These are phyloP conservation scores for Emydocephalus ijimae DNA, from an alignment of 2,113 vertebrate species.

Conservation along the genomic window DNA sequence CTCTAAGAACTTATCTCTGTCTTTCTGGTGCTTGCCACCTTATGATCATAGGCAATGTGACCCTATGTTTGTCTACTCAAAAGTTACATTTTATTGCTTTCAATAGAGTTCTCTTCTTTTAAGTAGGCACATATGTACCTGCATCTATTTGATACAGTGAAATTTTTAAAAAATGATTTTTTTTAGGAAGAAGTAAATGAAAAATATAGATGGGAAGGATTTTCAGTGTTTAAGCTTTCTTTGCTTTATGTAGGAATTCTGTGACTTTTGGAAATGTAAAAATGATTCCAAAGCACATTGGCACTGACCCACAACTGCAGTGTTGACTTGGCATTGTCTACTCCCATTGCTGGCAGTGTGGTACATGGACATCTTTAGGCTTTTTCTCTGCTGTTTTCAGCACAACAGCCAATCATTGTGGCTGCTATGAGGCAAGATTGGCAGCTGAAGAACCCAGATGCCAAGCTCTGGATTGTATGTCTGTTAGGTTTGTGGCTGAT, in stretches of 20 bases:
- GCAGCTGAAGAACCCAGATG: slow-evolving; percentile 84
- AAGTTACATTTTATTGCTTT: background rate
- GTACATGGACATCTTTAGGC: slow-evolving; percentile 79
- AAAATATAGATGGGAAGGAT: slow-evolving; percentile 32
- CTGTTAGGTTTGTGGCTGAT: slow-evolving; percentile 75
- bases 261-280: slow-evolving; percentile 76
- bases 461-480: slow-evolving; percentile 82
- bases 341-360: slow-evolving; percentile 73
- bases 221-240: slow-evolving; percentile 62
- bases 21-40: background rate
- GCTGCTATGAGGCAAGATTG: slow-evolving; percentile 79
- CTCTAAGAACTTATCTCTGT: background rate
- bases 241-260: slow-evolving; percentile 77
- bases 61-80: background rate
- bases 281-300: slow-evolving; percentile 75
- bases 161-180: slow-evolving; percentile 23
- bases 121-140: background rate
- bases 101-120: background rate
- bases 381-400: slow-evolving; percentile 79
- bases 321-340: slow-evolving; percentile 72
- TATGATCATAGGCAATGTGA: background rate
- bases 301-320: slow-evolving; percentile 68
- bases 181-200: slow-evolving; percentile 33
- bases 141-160: background rate
- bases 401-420: slow-evolving; percentile 77